A percentile compares a stretch with the other conserved stretches of the same genome.
Conservation (phyloP, 2,113 vertebrate genomes). For the Paracanthobrama guichenoti region DNA sequence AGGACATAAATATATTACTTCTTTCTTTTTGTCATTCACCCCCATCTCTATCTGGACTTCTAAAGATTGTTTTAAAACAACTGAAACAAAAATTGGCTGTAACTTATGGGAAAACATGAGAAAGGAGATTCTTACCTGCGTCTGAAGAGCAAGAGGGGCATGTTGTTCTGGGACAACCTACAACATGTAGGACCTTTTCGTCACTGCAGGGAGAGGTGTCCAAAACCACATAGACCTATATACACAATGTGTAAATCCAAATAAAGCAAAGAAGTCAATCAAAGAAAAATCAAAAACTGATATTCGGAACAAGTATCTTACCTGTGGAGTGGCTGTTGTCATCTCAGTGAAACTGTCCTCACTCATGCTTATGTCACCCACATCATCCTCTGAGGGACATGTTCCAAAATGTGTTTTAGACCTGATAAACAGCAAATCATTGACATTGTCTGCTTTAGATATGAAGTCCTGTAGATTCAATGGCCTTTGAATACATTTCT, state of each 20-base stretch:
- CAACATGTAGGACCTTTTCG: slow-evolving; percentile 51
- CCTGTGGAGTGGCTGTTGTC: slow-evolving; percentile 72
- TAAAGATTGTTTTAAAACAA: not conserved
- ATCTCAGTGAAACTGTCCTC: slow-evolving; percentile 65
- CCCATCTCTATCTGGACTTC: no score
- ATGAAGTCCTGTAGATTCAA: not conserved
- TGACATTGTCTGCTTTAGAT: not conserved
- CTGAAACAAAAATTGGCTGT: not conserved
- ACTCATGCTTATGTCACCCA: slow-evolving; percentile 63
- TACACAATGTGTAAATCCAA: slow-evolving; percentile 31
- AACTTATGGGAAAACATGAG: not conserved
- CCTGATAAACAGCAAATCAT: slow-evolving; percentile 56
- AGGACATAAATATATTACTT: no score
- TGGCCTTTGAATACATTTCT: not conserved
- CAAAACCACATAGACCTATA: slow-evolving; percentile 76
- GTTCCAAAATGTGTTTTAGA: slow-evolving; percentile 65
- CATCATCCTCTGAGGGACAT: slow-evolving; percentile 69
- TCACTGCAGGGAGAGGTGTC: slow-evolving; percentile 62
- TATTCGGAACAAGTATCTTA: slow-evolving; percentile 57
- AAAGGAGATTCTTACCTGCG: slow-evolving; percentile 57
- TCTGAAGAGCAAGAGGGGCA: slow-evolving; percentile 70
- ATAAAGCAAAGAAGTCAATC: not conserved
- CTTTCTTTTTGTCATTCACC: no score
- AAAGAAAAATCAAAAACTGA: not conserved
- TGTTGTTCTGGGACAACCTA: slow-evolving; percentile 64